Evolutionary conservation across 2,888 invertebrate genomes (phyloP).

Genomic region (Mellilla xanthometata): DNA sequence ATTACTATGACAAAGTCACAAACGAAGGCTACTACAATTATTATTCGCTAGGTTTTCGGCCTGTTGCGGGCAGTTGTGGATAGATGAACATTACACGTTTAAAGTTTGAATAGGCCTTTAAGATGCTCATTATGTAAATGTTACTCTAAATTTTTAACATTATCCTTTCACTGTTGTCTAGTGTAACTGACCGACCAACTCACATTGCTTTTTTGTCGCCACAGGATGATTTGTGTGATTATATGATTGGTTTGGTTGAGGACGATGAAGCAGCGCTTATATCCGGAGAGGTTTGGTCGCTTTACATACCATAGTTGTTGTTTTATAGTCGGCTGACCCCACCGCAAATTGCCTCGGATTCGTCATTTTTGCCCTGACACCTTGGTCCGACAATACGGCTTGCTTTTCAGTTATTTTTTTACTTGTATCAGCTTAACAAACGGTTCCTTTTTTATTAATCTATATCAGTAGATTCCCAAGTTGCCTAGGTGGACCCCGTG

Average conservation of each 20-base stretch:
- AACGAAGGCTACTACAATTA: no score
- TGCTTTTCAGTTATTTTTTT: conserved; percentile 13
- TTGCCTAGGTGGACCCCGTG: no score
- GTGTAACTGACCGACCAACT: conserved; percentile 30
- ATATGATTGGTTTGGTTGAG: conserved; percentile 82
- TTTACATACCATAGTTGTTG: conserved; percentile 32
- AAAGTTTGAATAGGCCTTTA: no score
- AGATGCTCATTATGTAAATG: no score
- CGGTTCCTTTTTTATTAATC: no score
- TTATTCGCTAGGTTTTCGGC: no score
- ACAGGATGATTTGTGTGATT: conserved; percentile 83
- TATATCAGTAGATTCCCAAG: no score
- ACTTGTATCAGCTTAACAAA: no score
- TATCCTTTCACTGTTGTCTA: conserved; percentile 12
- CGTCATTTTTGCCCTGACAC: conserved; percentile 32
- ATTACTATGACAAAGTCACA: no score
- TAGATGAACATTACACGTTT: no score
- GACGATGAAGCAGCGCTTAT: conserved; percentile 81
- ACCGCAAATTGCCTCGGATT: conserved; percentile 42
- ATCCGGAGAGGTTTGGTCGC: conserved; percentile 72
- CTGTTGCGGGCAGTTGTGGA: no score
- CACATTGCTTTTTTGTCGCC: conserved; percentile 63
- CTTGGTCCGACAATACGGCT: conserved; percentile 14
- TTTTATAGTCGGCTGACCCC: conserved; percentile 46
- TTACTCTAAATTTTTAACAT: background rate